Conservation (phyloP, 2,113 vertebrate genomes). For the Theropithecus gelada region DNA sequence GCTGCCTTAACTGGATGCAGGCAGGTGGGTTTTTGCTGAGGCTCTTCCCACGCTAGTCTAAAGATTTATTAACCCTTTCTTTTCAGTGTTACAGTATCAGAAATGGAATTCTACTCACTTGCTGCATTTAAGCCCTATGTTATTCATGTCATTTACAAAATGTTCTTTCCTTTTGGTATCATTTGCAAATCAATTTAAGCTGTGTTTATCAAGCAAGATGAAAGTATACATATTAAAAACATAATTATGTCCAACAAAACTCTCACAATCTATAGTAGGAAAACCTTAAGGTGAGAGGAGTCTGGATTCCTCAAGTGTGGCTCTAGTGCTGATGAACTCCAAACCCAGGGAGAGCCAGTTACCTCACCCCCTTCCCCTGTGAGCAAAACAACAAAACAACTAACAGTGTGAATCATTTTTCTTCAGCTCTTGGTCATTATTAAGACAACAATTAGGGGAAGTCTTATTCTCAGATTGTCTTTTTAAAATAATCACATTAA, state of each 20-base stretch:
- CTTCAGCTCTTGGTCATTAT: neutral
- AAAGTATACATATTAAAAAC: neutral
- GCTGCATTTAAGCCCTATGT: neutral
- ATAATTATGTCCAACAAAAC: neutral
- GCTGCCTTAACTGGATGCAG: neutral
- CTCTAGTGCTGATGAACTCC: neutral
- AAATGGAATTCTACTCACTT: neutral
- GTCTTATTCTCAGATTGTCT: neutral
- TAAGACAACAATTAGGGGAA: neutral
- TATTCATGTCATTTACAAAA: neutral
- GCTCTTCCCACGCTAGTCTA: neutral
- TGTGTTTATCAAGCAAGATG: neutral
- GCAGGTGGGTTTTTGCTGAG: neutral
- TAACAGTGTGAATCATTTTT: neutral
- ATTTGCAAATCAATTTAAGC: neutral
- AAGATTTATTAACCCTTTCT: neutral
- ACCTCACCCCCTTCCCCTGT: rapidly evolving
- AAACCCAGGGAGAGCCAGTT: no score
- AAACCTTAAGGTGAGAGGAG: neutral
- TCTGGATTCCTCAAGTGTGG: neutral
- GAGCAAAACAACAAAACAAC: neutral
- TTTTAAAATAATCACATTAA: constrained; percentile 19
- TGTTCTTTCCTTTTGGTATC: constrained; percentile 1
- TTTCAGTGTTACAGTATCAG: neutral
- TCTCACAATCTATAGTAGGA: neutral